A percentile compares a stretch with the other conserved stretches of the same genome.
Evolutionary conservation across 2,797 vertebrate species (phyloP).

Genomic region (Sebastes elongatus): DNA sequence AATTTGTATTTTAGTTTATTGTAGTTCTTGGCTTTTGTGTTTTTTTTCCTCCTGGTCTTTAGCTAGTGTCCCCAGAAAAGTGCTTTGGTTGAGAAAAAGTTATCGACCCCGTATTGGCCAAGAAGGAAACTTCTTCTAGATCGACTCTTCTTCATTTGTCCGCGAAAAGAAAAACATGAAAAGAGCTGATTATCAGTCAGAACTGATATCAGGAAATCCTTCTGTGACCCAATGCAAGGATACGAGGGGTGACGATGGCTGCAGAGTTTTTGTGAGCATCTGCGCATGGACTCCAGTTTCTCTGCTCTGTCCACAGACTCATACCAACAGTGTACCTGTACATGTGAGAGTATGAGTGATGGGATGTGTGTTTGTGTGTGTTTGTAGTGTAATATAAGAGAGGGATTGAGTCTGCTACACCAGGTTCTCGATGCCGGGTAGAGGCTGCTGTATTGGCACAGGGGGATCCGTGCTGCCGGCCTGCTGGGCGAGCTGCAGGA

Average conservation of each 20-base stretch:
- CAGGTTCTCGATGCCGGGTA: slow-evolving; percentile 93
- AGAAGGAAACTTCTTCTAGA: slow-evolving; percentile 48
- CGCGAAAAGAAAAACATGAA: slow-evolving; percentile 41
- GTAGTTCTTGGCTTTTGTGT: slow-evolving; percentile 69
- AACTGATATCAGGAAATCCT: slow-evolving; percentile 49
- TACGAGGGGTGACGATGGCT: slow-evolving; percentile 22
- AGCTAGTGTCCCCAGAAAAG: slow-evolving; percentile 81
- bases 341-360: slow-evolving; percentile 50
- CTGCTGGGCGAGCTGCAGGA: slow-evolving; percentile 94
- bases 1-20: slow-evolving; percentile 49
- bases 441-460: slow-evolving; percentile 86
- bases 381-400: slow-evolving; percentile 17
- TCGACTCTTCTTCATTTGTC: slow-evolving; percentile 65
- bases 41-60: slow-evolving; percentile 60
- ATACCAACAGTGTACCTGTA: slow-evolving; percentile 70
- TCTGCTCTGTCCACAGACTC: slow-evolving; percentile 55
- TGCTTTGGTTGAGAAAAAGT: slow-evolving; percentile 88
- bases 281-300: slow-evolving; percentile 55
- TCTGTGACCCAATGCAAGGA: slow-evolving; percentile 60
- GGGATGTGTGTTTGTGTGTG: slow-evolving; percentile 35
- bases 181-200: slow-evolving; percentile 43
- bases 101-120: slow-evolving; percentile 60
- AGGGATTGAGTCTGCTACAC: slow-evolving; percentile 83
- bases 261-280: slow-evolving; percentile 42
- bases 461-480: slow-evolving; percentile 78